These are phyloP conservation scores for Brachypteracias leptosomus DNA, from an alignment of 2,113 vertebrate genomes.

Conservation along the genomic window DNA sequence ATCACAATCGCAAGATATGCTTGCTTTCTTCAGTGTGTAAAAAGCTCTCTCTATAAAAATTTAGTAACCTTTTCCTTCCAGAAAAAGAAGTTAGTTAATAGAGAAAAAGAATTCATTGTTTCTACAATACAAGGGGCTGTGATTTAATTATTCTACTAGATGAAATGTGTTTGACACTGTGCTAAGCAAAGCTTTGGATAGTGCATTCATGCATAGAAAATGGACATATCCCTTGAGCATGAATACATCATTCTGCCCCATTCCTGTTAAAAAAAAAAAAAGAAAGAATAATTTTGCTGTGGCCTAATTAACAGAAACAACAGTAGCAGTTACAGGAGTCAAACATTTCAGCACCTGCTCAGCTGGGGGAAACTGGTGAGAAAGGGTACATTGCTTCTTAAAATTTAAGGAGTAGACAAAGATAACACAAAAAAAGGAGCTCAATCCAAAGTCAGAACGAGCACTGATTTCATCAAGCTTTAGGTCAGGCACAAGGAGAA, in stretches of 20 bases:
- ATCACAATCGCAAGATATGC: not conserved
- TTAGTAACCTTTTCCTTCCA: not conserved
- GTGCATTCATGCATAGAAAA: not conserved
- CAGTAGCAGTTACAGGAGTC: not conserved
- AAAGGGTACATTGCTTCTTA: not conserved
- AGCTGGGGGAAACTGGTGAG: not conserved
- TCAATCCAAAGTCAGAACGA: not conserved
- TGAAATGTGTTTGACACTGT: not conserved
- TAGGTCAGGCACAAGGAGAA: not conserved
- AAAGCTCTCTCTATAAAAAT: not conserved
- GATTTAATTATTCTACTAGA: constrained; percentile 2
- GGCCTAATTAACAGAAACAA: not conserved
- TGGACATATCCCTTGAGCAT: constrained; percentile 1
- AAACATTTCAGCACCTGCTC: not conserved
- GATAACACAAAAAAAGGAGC: not conserved
- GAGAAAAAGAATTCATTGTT: not conserved
- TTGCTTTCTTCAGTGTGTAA: not conserved
- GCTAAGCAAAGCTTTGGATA: constrained; percentile 20
- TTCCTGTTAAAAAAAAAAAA: not conserved
- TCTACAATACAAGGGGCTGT: not conserved
- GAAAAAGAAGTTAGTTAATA: not conserved
- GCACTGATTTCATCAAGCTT: not conserved
- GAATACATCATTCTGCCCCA: not conserved
- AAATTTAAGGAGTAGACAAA: not conserved
- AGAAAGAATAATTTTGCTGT: not conserved